Base-by-base conservation (phyloP, 2,797 vertebrate species). In the Hephaestus fuliginosus region DNA sequence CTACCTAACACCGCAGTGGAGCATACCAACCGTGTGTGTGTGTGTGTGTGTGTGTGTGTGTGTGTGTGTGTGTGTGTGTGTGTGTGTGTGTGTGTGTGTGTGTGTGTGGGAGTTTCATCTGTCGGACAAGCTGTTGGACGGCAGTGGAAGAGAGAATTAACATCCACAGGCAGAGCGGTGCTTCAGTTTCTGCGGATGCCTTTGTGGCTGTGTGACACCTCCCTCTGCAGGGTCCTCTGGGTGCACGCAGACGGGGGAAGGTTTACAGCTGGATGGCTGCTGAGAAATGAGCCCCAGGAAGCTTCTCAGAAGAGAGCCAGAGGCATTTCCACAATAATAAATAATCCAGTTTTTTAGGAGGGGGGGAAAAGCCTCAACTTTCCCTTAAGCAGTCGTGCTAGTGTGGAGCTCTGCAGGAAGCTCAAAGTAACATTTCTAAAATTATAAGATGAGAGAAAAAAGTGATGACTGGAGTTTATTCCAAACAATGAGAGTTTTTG, bases 291-390 rank as follows among this genome's bases (percentile, higher is more conserved):
- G 78, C 76, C 77, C 2, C 41, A 1, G 78, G 79, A 78, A 84
- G 84, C 79, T 70, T 80, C 82, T 81, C 74, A 61, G n/a, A 82
- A 39, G 67, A 71, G 51, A 78, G 80, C 80, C 81, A 64, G 60
- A 88, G 88, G 85, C 67, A 87, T 86, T 79, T 84, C 87, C 83
- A 89, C 77, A 74, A 87, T 84, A 85, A 90, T 91, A 91, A 91
- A 88, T 88, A 86, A 86, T 83, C 67, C 80, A 72, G 39, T 53
- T 86, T 84, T 86, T 7, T 33, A 33, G 30, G 30, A 33, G 18
- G 66, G 22, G 48, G 56, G 58, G 52, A 60, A 61, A 25, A 65
- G 61, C 12, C 44, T 67, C 68, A 20, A 64, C 71, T 76, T 67
- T 84, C 78, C 80, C 8, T 76, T 0, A 12, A 70, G 56, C 46